Percentiles rank a stretch among this genome's conserved stretches.
Evolutionary conservation across 2,888 invertebrate species (phyloP).

Genomic region (Pheosia gnoma): DNA sequence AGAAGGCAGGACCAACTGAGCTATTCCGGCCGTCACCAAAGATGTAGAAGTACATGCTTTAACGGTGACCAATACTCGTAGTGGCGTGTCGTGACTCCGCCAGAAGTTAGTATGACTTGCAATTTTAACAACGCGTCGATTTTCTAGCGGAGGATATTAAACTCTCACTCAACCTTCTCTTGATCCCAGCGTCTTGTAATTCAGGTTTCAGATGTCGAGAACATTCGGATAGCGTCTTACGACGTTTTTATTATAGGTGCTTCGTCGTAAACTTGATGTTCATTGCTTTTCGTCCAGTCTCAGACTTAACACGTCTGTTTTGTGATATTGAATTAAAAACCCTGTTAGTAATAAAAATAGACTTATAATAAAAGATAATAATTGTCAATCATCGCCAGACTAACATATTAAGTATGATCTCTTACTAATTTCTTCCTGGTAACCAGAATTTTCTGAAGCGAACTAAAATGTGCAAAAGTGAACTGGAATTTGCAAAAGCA

Average conservation of each 20-base stretch:
- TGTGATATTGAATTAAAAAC: too few species aligned
- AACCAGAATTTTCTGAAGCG: too few species aligned
- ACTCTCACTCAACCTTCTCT: background rate
- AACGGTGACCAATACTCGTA: background rate
- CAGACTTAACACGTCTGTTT: background rate
- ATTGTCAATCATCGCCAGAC: too few species aligned
- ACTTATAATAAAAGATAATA: too few species aligned
- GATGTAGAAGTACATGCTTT: background rate
- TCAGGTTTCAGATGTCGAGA: background rate
- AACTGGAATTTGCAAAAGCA: too few species aligned
- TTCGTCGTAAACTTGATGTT: background rate
- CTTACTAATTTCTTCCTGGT: too few species aligned
- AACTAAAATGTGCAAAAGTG: too few species aligned
- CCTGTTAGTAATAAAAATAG: too few species aligned
- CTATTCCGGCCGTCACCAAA: too few species aligned
- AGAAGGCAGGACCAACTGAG: too few species aligned
- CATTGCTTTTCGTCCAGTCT: background rate
- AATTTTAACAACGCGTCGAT: background rate
- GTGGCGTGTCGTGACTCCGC: background rate
- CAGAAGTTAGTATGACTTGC: background rate
- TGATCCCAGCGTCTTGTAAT: background rate
- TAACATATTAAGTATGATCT: too few species aligned
- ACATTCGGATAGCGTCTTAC: background rate
- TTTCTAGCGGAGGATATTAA: background rate
- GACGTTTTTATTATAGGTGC: conserved; percentile 1